These are phyloP conservation scores for Phyto melanocephala DNA, from an alignment of 2,888 invertebrate species.

Conservation along the genomic window DNA sequence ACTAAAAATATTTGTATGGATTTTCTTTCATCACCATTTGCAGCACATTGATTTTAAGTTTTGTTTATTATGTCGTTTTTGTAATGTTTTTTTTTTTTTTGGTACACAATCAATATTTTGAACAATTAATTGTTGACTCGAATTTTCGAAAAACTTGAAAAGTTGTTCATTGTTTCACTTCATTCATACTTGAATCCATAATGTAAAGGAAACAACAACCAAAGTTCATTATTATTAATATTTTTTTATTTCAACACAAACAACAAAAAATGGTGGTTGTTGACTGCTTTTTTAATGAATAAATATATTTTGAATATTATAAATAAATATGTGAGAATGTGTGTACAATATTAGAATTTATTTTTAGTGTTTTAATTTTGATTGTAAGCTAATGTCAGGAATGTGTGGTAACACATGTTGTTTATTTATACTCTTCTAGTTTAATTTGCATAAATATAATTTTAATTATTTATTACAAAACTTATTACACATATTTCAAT, in stretches of 20 bases:
- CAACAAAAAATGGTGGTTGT: slow-evolving; percentile 17
- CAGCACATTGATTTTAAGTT: slow-evolving; percentile 16
- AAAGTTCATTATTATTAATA: background rate
- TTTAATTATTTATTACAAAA: background rate
- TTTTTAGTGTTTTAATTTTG: no score
- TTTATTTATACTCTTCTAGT: background rate
- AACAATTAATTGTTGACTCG: slow-evolving; percentile 37
- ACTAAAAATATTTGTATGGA: background rate
- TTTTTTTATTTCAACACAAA: no score
- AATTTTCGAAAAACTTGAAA: slow-evolving; percentile 17
- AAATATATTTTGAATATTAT: no score
- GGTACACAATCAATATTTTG: slow-evolving; percentile 13
- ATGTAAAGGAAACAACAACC: background rate
- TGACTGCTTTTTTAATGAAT: no score
- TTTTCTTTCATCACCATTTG: background rate
- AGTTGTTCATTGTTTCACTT: slow-evolving; percentile 8
- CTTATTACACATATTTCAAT: no score
- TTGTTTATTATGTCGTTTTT: slow-evolving; percentile 1
- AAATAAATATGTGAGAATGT: no score
- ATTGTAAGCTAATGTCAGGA: background rate
- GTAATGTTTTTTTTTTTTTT: background rate
- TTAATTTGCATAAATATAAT: background rate
- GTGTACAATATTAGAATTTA: no score
- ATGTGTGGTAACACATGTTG: slow-evolving; percentile 9
- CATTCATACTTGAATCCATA: background rate